Conservation (phyloP, 2,888 invertebrate genomes). For the Pseudococcus jackbeardsleyi region DNA sequence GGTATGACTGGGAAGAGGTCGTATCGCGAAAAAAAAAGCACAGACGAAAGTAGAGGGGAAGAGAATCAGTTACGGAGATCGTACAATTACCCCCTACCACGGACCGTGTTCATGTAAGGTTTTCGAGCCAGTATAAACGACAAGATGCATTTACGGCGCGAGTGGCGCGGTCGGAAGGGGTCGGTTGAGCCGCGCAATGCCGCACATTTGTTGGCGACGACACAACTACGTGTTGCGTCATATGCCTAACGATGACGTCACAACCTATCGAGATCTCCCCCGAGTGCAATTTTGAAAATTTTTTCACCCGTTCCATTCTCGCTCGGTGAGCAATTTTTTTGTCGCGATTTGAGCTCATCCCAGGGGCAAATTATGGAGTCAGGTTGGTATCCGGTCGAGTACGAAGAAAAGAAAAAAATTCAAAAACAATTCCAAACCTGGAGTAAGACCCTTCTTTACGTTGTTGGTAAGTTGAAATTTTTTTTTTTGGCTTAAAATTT, state of each 20-base stretch:
- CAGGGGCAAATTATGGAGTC: background rate
- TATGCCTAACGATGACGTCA: conserved; percentile 66
- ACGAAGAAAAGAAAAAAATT: conserved; percentile 18
- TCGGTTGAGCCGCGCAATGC: conserved; percentile 57
- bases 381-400: background rate
- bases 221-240: conserved; percentile 67
- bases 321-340: background rate
- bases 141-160: conserved; percentile 60
- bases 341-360: background rate
- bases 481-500: background rate
- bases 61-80: conserved; percentile 65
- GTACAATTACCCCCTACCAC: conserved; percentile 63
- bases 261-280: background rate
- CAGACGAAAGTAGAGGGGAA: conserved; percentile 65
- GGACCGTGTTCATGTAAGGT: conserved; percentile 56
- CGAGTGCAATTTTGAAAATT: background rate
- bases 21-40: conserved; percentile 66
- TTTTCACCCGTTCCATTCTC: background rate
- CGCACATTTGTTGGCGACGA: conserved; percentile 64
- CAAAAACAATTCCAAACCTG: conserved; percentile 50
- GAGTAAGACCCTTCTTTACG: conserved; percentile 27
- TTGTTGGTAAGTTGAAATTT: background rate
- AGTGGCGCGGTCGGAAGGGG: conserved; percentile 57
- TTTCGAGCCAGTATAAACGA: conserved; percentile 54
- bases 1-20: conserved; percentile 64